These are phyloP conservation scores for Rhynchonema sp. DNA, from an alignment of 2,888 invertebrate species.

Conservation along the genomic window DNA sequence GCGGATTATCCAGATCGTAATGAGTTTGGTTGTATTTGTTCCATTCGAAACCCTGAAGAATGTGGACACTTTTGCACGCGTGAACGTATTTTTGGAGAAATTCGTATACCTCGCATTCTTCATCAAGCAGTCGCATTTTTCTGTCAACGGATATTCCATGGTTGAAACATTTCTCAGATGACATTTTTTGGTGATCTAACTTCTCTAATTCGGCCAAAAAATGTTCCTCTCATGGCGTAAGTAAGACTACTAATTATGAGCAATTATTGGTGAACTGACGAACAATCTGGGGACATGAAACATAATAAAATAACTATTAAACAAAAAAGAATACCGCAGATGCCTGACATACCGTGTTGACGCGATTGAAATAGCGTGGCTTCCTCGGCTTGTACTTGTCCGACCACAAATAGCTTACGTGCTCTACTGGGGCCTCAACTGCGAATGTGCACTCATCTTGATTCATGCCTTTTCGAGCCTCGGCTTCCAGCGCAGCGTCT, in stretches of 20 bases:
- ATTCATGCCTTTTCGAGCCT: conserved; percentile 61
- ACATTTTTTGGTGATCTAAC: background rate
- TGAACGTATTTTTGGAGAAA: background rate
- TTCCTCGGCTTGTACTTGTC: conserved; percentile 94
- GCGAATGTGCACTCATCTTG: conserved; percentile 51
- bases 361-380: conserved; percentile 82
- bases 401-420: conserved; percentile 67
- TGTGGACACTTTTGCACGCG: background rate
- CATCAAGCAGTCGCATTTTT: too few relatives aligned
- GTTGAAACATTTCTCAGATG: background rate
- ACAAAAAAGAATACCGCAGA: too few relatives aligned
- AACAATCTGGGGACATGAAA: too few relatives aligned
- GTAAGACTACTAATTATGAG: too few relatives aligned
- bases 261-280: too few relatives aligned
- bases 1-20: conserved; percentile 99
- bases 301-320: too few relatives aligned
- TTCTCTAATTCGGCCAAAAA: background rate
- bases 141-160: too few relatives aligned
- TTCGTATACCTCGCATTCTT: background rate
- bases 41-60: conserved; percentile 75
- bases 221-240: too few relatives aligned
- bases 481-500: background rate
- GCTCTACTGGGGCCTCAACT: conserved; percentile 56
- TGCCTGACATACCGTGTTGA: conserved; percentile 34
- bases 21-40: conserved; percentile 99